phyloP scores from a whole-genome alignment of 2,113 vertebrate genomes.

The Myxocyprinus asiaticus region DNA sequence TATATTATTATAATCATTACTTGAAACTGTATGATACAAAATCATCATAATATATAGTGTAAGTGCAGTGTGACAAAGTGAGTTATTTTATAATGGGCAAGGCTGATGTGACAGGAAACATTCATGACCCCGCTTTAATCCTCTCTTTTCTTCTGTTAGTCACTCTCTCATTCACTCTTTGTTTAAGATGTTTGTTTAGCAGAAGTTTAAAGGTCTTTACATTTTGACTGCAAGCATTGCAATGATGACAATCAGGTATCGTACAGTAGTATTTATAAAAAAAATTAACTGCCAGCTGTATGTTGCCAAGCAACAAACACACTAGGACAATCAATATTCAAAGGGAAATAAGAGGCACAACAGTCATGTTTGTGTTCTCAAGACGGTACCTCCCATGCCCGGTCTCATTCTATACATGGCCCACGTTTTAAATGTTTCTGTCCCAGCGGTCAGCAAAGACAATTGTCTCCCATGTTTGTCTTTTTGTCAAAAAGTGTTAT shows the following conservation, averaged over 20 bases:
- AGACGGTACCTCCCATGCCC: too few species aligned
- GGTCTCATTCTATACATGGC: too few species aligned
- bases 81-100: conserved; percentile 15
- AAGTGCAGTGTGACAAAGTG: conserved; percentile 18
- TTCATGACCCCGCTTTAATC: conserved; percentile 1
- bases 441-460: too few species aligned
- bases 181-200: too few species aligned
- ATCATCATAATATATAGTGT: conserved; percentile 64
- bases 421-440: too few species aligned
- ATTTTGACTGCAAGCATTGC: neutral
- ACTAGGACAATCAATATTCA: too few species aligned
- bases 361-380: too few species aligned
- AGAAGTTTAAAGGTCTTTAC: too few species aligned
- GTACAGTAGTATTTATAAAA: neutral
- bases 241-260: neutral
- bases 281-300: too few species aligned
- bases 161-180: too few species aligned
- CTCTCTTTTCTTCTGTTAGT: neutral
- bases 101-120: conserved; percentile 22
- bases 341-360: neutral
- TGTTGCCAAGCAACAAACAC: neutral
- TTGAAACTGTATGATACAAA: conserved; percentile 30
- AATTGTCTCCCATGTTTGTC: neutral
- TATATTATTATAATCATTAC: conserved; percentile 59
- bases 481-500: neutral